Base-by-base conservation (phyloP, 2,888 invertebrate genomes). In the Galerucella nymphaeae region DNA sequence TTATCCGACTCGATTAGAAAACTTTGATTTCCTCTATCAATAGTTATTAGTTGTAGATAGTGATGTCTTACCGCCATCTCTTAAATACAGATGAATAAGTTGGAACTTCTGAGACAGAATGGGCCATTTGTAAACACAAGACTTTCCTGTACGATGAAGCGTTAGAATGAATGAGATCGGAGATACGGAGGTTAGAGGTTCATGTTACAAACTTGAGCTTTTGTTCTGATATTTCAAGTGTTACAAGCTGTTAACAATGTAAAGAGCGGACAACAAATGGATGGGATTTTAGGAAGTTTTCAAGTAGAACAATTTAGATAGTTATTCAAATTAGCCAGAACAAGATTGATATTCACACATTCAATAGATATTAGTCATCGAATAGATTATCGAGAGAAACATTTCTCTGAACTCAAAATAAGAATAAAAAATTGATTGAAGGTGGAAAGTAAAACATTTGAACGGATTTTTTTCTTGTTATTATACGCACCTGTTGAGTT, bases 401-500 rank as follows among this genome's bases (percentile, higher is more conserved):
- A 30, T 30, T 30, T 2, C 5, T 30, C 23, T n/a, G n/a, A n/a
- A n/a, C n/a, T n/a, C n/a, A n/a, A n/a, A n/a, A n/a, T n/a, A n/a
- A n/a, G n/a, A n/a, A n/a, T n/a, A n/a, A n/a, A n/a, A n/a, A n/a
- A n/a, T n/a, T n/a, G n/a, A n/a, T n/a, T n/a, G n/a, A n/a, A n/a
- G n/a, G n/a, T 38, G 8, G 0, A 14, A 14, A 45, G 14, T 13
- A 14, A 45, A 45, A 38, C 30, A 38, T 38, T 38, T 38, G 0
- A 38, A 38, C 8, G 8, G 8, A 9, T 14, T 14, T 45, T 13
- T 11, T 65, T 50, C 23, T n/a, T 53, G 23, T 18, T 18, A 11
- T 20, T 2, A 45, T 61, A 77, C 80, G 73, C 64, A 81, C 80
- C 81, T 89, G 82, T 94, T 94, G 58, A 96, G 87, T 85, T 95